Conservation (phyloP, 2,888 invertebrate genomes). For the Callyntrura sp. region DNA sequence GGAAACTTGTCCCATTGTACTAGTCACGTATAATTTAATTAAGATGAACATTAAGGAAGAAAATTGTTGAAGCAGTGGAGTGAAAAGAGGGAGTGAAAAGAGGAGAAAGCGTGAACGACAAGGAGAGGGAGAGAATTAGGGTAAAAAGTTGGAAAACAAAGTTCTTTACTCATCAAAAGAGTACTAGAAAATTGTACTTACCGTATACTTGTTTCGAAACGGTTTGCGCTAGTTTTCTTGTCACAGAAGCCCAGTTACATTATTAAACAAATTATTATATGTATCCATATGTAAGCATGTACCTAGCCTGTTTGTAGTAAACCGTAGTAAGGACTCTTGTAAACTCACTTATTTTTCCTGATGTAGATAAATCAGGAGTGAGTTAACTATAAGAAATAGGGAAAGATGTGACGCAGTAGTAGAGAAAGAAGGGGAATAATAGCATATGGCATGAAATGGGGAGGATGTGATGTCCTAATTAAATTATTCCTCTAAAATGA, state of each 20-base stretch:
- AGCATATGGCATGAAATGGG: background rate
- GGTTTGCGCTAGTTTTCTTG: slow-evolving; percentile 32
- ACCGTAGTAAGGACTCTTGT: no score
- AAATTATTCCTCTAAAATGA: no score
- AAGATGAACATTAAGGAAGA: slow-evolving; percentile 6
- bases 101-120: slow-evolving; percentile 14
- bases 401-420: background rate
- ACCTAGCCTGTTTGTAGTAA: no score
- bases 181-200: background rate
- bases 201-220: background rate
- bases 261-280: no score
- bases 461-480: slow-evolving; percentile 37
- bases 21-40: slow-evolving; percentile 21
- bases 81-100: no score
- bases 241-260: no score
- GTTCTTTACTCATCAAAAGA: background rate
- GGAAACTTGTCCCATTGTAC: slow-evolving; percentile 7
- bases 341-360: slow-evolving; percentile 48
- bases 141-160: slow-evolving; percentile 30
- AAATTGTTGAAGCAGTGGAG: no score
- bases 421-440: slow-evolving; percentile 10
- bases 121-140: slow-evolving; percentile 32
- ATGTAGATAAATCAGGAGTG: slow-evolving; percentile 6
- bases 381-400: background rate
- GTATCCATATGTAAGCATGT: no score